Evolutionary conservation across 2,797 vertebrate genomes (phyloP), one percentile per base, ranked within the genome.

Genomic region (Propithecus perrieri): DNA sequence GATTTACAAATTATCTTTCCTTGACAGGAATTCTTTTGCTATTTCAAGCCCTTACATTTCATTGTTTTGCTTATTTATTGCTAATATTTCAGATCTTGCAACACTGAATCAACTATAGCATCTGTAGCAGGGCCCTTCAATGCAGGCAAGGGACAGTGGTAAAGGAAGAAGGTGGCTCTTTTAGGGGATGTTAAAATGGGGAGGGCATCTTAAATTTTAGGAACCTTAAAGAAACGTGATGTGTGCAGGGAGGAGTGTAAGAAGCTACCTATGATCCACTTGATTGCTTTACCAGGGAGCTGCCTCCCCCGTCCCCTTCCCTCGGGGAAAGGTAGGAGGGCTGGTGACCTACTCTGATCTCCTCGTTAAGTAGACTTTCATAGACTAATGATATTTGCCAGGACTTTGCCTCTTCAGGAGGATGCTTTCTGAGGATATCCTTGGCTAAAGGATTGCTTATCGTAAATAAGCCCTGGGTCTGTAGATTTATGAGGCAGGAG

Each of bases 241-340:
- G 15, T 33, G 8, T 57, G 2, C 6, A 26, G 28, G 12, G 24
- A 22, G 22, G 17, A 7, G 3, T 26, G 11, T 35, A 71, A 26
- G 33, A 55, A 71, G 28, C 33, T 59, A 41, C 43, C 30, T 30
- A 28, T 35, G 24, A 50, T 17, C 2, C 12, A 11, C 53, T 38
- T 12, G 2, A 12, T 79, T 57, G 61, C 46, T 89, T 59, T 28
- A 13, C 53, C 5, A 24, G 12, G 13, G 72, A 50, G 46, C 18
- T 26, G 1, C 26, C 6, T 11, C 10, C 2, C 2, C 1, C 3
- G 9, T 15, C 10, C 8, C 15, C 26, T 15, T 1, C 14, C 0
- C 13, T 15, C 4, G 43, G 28, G 26, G 14, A 15, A 55, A 15
- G 28, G 20, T 17, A 17, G 9, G 18, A 17, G 35, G 24, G 20